phyloP scores from a whole-genome alignment of 2,113 vertebrate species.

The Merops nubicus region DNA sequence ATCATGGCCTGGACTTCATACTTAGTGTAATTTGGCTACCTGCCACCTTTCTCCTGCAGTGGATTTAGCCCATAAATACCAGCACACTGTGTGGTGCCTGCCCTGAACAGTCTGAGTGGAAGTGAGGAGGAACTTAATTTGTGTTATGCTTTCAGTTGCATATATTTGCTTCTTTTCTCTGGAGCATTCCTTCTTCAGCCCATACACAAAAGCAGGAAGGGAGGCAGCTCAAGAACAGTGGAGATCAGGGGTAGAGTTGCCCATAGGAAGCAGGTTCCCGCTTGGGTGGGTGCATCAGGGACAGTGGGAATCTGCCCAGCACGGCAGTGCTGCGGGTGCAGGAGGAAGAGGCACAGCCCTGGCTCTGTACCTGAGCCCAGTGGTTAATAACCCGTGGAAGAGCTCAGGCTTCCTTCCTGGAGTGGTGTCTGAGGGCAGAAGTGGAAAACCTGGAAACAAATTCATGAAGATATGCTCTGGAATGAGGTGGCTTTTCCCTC shows the following conservation, averaged over 20 bases:
- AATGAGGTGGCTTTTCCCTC: background rate
- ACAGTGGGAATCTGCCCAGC: background rate
- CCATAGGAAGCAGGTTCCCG: background rate
- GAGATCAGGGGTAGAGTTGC: background rate
- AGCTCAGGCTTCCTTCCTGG: background rate
- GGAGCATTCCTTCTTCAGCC: background rate
- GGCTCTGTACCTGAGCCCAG: background rate
- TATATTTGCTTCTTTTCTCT: background rate
- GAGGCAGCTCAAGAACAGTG: background rate
- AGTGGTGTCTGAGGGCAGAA: background rate
- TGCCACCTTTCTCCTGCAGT: background rate
- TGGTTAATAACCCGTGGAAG: background rate
- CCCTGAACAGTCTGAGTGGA: background rate
- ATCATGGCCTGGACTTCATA: background rate
- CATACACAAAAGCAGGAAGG: background rate
- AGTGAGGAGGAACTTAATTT: background rate
- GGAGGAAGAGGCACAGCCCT: background rate
- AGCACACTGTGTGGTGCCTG: background rate
- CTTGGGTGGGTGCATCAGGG: background rate
- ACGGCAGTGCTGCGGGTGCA: background rate
- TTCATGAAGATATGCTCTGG: background rate
- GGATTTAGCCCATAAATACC: background rate
- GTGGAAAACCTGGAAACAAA: background rate
- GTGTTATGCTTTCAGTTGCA: background rate
- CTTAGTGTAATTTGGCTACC: background rate